These are phyloP conservation scores for Lateolabrax maculatus DNA, from an alignment of 2,797 vertebrate genomes.

Conservation along the genomic window DNA sequence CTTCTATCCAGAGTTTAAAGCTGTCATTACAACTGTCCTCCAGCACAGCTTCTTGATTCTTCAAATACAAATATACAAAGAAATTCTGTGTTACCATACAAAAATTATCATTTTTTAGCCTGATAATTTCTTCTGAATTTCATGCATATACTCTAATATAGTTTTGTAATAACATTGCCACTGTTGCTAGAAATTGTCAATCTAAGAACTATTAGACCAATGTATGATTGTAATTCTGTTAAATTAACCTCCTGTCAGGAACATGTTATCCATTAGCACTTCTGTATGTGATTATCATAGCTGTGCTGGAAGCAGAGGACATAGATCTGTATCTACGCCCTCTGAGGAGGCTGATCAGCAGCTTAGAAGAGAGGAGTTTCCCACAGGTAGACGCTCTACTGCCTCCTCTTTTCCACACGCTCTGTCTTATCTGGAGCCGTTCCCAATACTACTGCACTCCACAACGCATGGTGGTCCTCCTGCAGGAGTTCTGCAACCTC, in stretches of 20 bases:
- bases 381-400: constrained; percentile 83
- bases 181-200: background rate
- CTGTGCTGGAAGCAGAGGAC: constrained; percentile 83
- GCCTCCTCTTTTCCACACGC: constrained; percentile 89
- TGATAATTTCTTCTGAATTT: background rate
- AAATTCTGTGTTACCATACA: too few species aligned
- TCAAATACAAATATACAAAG: background rate
- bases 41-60: background rate
- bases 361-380: constrained; percentile 86
- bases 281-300: constrained; percentile 58
- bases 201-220: background rate
- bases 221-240: background rate
- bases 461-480: constrained; percentile 86
- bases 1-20: background rate
- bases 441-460: constrained; percentile 87
- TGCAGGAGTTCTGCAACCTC: constrained; percentile 91
- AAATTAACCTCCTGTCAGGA: background rate
- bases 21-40: background rate
- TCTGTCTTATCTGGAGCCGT: constrained; percentile 93
- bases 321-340: constrained; percentile 85
- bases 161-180: background rate
- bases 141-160: background rate
- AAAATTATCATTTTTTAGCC: background rate
- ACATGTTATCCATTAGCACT: constrained; percentile 10
- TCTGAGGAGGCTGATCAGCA: constrained; percentile 81